A percentile compares a stretch with the other conserved stretches of the same genome.
These are phyloP conservation scores for Triplophysa yarkandensis DNA, from an alignment of 2,797 vertebrate species.

Conservation along the genomic window DNA sequence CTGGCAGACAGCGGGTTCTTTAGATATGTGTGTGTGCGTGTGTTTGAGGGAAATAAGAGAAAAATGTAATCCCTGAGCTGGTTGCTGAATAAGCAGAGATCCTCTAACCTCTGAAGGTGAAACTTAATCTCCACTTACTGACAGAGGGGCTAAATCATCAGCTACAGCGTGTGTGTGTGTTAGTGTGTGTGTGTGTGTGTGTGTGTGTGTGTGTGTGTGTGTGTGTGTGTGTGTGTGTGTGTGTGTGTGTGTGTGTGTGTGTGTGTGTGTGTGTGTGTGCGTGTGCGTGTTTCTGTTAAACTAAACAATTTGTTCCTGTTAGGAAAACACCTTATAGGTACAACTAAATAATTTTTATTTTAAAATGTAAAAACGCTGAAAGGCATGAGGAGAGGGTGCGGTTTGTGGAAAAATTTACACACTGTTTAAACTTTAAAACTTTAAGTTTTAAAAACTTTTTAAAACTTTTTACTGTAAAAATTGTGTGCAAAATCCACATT, in stretches of 20 bases:
- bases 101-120: constrained; percentile 56
- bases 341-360: too few relatives aligned
- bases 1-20: background rate
- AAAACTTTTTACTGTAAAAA: too few relatives aligned
- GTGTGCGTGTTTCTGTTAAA: background rate
- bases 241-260: background rate
- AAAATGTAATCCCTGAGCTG: constrained; percentile 39
- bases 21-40: constrained; percentile 6
- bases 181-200: constrained; percentile 5
- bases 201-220: constrained; percentile 3
- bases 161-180: background rate
- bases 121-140: constrained; percentile 55
- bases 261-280: constrained; percentile 8
- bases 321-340: too few relatives aligned
- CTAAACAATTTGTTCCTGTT: too few relatives aligned
- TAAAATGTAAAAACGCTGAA: too few relatives aligned
- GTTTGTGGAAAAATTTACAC: too few relatives aligned
- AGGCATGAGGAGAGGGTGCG: too few relatives aligned
- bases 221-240: constrained; percentile 4
- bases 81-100: constrained; percentile 56
- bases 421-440: too few relatives aligned
- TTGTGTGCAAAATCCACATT: too few relatives aligned
- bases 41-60: constrained; percentile 1
- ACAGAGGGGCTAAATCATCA: constrained; percentile 55
- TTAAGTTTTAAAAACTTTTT: too few relatives aligned